phyloP scores from a whole-genome alignment of 2,888 invertebrate genomes.

The Aleiodes testaceus region DNA sequence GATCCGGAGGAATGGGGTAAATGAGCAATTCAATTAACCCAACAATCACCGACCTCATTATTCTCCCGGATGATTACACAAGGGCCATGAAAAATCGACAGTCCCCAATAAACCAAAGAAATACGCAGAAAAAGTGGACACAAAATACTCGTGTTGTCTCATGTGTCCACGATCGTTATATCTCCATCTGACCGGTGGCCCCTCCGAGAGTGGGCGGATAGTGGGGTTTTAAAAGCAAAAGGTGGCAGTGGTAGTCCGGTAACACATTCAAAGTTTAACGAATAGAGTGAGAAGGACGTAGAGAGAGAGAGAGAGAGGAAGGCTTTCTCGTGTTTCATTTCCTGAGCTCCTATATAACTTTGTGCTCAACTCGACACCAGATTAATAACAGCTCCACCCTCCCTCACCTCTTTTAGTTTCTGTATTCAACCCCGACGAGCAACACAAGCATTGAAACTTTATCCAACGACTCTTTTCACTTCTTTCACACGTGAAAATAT shows the following conservation, averaged over 20 bases:
- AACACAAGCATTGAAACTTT: slow-evolving; percentile 28
- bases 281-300: slow-evolving; percentile 44
- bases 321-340: slow-evolving; percentile 73
- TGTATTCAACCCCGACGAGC: slow-evolving; percentile 18
- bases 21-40: slow-evolving; percentile 37
- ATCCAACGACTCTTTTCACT: background rate
- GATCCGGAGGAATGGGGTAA: background rate
- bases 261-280: slow-evolving; percentile 71
- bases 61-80: slow-evolving; percentile 31
- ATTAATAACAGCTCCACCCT: slow-evolving; percentile 72
- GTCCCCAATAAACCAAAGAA: no score
- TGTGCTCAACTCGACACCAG: slow-evolving; percentile 74
- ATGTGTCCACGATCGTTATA: slow-evolving; percentile 66
- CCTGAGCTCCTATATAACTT: slow-evolving; percentile 74
- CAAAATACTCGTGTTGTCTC: slow-evolving; percentile 20
- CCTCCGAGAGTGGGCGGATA: slow-evolving; percentile 50
- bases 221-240: slow-evolving; percentile 51
- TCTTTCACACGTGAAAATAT: no score
- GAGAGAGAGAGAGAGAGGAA: slow-evolving; percentile 53
- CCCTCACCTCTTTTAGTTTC: slow-evolving; percentile 50
- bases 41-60: slow-evolving; percentile 32
- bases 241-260: slow-evolving; percentile 64
- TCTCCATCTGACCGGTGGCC: slow-evolving; percentile 68
- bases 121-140: slow-evolving; percentile 20
- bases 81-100: background rate